Base-by-base conservation (phyloP, 2,888 invertebrate species). In the Aethes cnicana region DNA sequence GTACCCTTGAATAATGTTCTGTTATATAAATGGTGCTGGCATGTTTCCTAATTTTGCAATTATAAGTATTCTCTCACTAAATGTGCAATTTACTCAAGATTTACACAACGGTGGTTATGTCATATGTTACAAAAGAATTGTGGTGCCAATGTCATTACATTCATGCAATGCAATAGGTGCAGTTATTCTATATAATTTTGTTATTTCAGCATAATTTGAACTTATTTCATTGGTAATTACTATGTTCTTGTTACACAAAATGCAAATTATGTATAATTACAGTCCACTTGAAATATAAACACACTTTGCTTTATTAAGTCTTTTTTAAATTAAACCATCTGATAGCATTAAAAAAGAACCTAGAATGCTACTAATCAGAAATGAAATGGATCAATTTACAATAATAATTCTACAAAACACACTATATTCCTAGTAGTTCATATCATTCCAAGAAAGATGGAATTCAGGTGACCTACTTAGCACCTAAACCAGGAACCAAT, bases 391-490 rank as follows among this genome's bases (percentile, higher is more conserved):
- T 37, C 5, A 17, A 8, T 32, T 23, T 0, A 6, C 17, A 1
- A 11, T 4, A 18, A 30, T n/a, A n/a, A n/a, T n/a, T n/a, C n/a
- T n/a, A n/a, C 2, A 6, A n/a, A 30, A n/a, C 30, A 23, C 16
- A 23, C 12, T 37, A 9, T 18, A n/a, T n/a, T n/a, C n/a, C n/a
- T 17, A 9, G 35, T 6, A 14, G 26, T 11, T 23, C 7, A 33
- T 28, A 21, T 37, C 26, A 7, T n/a, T 9, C 11, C 6, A 42
- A 35, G 12, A 36, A 36, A 23, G 44, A 36, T 43, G 9, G 8
- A 25, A 37, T 36, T 17, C 44, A 50, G 43, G 50, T 50, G 43
- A 50, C 50, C 50, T 21, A 50, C 37, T 37, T 50, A 50, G 4
- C 36, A 28, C 36, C 43, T 17, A 50, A 17, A 44, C 43, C 12